These are phyloP conservation scores for Monochamus saltuarius DNA, from an alignment of 1,140 invertebrate species.

Conservation along the genomic window DNA sequence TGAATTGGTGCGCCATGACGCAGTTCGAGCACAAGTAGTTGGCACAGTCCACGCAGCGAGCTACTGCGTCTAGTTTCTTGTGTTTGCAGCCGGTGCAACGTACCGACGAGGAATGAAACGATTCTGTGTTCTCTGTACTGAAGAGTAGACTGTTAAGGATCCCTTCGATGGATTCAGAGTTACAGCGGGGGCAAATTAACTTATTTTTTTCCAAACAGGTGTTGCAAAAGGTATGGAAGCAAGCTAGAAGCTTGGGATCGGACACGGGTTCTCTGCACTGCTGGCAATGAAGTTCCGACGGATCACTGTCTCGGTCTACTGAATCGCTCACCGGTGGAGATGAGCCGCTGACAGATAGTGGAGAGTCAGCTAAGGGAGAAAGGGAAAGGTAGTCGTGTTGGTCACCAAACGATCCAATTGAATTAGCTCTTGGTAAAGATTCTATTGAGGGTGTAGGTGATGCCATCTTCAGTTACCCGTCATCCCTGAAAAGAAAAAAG, in stretches of 20 bases:
- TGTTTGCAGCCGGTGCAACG: constrained; percentile 87
- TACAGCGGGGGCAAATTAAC: constrained; percentile 78
- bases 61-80: constrained; percentile 81
- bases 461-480: constrained; percentile 73
- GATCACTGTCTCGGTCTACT: constrained; percentile 57
- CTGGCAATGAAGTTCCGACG: constrained; percentile 69
- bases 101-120: constrained; percentile 55
- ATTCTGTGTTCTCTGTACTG: constrained; percentile 53
- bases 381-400: constrained; percentile 61
- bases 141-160: constrained; percentile 68
- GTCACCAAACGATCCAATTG: constrained; percentile 79
- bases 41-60: constrained; percentile 91
- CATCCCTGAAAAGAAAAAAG: constrained; percentile 60
- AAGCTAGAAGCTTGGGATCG: constrained; percentile 73
- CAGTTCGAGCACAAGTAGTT: constrained; percentile 95
- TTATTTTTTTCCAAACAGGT: constrained; percentile 81
- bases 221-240: constrained; percentile 83
- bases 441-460: constrained; percentile 87
- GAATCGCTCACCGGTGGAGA: constrained; percentile 78
- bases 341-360: constrained; percentile 77
- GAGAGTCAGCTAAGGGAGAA: constrained; percentile 66
- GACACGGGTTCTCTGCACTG: constrained; percentile 78
- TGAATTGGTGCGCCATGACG: constrained; percentile 96
- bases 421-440: constrained; percentile 84
- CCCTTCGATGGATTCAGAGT: constrained; percentile 67